A percentile compares a stretch with the other conserved stretches of the same genome.
These are phyloP conservation scores for Melangyna quadrimaculata DNA, from an alignment of 2,888 invertebrate genomes.

Conservation along the genomic window DNA sequence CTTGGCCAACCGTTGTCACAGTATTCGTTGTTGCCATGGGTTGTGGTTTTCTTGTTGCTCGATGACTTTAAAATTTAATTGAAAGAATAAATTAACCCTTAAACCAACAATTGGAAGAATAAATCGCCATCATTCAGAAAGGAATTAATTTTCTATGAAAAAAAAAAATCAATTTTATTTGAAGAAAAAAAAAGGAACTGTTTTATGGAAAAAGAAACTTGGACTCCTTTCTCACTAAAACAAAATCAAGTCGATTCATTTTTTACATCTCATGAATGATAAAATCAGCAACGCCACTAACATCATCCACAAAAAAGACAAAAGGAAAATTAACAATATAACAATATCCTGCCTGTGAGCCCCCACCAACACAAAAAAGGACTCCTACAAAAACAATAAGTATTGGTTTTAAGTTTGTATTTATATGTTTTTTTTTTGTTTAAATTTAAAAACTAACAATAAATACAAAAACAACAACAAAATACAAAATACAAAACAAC, in stretches of 20 bases:
- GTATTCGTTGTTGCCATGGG: conserved; percentile 81
- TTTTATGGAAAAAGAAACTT: not conserved
- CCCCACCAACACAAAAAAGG: conserved; percentile 58
- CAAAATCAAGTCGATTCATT: not conserved
- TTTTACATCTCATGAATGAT: conserved; percentile 1
- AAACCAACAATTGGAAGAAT: not conserved
- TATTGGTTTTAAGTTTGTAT: conserved; percentile 53
- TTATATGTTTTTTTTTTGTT: conserved; percentile 22
- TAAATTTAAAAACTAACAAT: conserved; percentile 37
- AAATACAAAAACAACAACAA: conserved; percentile 34
- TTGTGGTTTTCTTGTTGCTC: conserved; percentile 81
- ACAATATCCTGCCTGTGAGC: conserved; percentile 66
- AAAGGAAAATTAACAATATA: not conserved
- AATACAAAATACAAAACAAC: conserved; percentile 42
- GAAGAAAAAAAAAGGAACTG: not conserved
- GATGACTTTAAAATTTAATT: conserved; percentile 76
- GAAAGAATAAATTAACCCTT: conserved; percentile 36
- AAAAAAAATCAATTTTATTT: not conserved
- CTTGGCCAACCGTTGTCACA: conserved; percentile 81
- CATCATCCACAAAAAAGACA: not conserved
- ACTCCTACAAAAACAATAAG: conserved; percentile 56
- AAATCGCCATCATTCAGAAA: conserved; percentile 35
- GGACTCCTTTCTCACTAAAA: not conserved
- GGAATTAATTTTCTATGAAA: not conserved
- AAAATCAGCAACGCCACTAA: not conserved